Evolutionary conservation across 2,888 invertebrate genomes (phyloP).

Genomic region (Conus canariensis): DNA sequence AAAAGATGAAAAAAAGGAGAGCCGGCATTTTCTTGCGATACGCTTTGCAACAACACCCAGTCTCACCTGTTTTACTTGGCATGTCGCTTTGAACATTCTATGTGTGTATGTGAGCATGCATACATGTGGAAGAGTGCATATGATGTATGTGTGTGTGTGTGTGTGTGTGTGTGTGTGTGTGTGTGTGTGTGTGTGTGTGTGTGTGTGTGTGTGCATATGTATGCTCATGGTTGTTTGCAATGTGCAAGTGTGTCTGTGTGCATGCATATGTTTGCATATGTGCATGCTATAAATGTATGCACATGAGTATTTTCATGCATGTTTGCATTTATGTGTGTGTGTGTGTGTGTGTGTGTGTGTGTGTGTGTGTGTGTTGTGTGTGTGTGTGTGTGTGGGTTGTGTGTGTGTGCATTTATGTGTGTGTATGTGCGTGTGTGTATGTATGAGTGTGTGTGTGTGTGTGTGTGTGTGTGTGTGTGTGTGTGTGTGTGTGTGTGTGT

Average conservation of each 20-base stretch:
- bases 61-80: too few relatives aligned
- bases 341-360: not conserved
- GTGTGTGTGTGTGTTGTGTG: not conserved
- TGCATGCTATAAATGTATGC: not conserved
- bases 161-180: too few relatives aligned
- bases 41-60: too few relatives aligned
- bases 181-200: too few relatives aligned
- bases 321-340: not conserved
- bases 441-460: too few relatives aligned
- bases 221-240: not conserved
- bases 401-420: not conserved
- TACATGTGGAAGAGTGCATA: too few relatives aligned
- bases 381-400: too few relatives aligned
- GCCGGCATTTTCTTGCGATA: too few relatives aligned
- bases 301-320: not conserved
- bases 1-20: too few relatives aligned
- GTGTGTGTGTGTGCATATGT: not conserved
- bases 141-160: not conserved
- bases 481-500: too few relatives aligned
- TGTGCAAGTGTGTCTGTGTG: not conserved
- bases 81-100: too few relatives aligned
- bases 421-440: not conserved
- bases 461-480: not conserved
- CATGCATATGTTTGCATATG: not conserved
- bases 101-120: too few relatives aligned